Base-by-base conservation (phyloP, 2,113 vertebrate species). In the Coptodon rendalli region DNA sequence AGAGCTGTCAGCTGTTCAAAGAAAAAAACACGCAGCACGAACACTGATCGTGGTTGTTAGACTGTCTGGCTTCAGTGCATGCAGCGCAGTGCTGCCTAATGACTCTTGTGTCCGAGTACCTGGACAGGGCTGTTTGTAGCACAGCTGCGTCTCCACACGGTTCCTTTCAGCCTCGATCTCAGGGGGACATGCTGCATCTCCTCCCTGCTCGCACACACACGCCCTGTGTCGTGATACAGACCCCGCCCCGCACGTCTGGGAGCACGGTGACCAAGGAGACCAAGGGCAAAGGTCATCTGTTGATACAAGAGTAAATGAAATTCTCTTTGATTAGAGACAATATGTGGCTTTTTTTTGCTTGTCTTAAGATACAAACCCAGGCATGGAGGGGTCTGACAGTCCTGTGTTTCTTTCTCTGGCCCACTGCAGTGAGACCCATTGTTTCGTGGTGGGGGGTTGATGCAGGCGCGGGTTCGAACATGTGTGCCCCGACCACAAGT, bases 271-370 rank as follows among this genome's bases (percentile, higher is more conserved):
- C 98, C 98, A 98, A 0, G 93, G 87, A 0, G 96, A 96, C 97
- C 98, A 98, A 22, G 95, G 96, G 73, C 98, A 98, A 82, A 96
- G 91, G 83, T 97, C 96, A 92, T 97, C 96, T 97, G 89, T 40
- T 52, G 24, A 81, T 40, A 24, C 4, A 38, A 12, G 7, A 29
- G 36, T 84, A 3, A 82, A 54, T 45, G 1, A 29, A 48, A 76
- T 2, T 27, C 3, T 3, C 38, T 76, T 76, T 27, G 43, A 48
- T 27, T 2, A 11, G 14, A 76, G 6, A 76, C 22, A 73, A 45
- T 2, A 38, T 48, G 14, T 17, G 13, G 31, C 29, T 45, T 45
- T 73, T 40, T 0, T 16, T 16, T 0, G 16, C 68, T 76, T 11
- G 24, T 2, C 14, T 29, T 45, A 17, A 73, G 40, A 29, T 6